phyloP scores from a whole-genome alignment of 1,140 invertebrate genomes.

The Ips nitidus region DNA sequence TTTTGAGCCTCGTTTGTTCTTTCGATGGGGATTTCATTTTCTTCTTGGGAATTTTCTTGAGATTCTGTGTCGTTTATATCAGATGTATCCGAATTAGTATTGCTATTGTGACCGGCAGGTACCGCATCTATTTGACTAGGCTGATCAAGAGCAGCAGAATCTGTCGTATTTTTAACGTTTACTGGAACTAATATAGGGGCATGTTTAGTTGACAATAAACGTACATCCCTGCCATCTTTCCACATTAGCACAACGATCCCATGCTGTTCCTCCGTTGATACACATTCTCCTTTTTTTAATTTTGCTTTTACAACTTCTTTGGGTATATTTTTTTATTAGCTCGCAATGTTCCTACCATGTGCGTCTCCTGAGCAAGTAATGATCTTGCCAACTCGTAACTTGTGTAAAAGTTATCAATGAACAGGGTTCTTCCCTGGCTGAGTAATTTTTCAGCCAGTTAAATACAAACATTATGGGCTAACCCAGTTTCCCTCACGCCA shows the following conservation, averaged over 20 bases:
- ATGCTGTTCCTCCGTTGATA: slow-evolving; percentile 47
- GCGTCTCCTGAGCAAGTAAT: slow-evolving; percentile 39
- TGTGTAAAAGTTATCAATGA: slow-evolving; percentile 44
- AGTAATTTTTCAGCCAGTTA: slow-evolving; percentile 36
- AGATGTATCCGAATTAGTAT: background rate
- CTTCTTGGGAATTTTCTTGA: background rate
- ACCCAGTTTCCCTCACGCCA: slow-evolving; percentile 13
- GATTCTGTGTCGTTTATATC: background rate
- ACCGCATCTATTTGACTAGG: background rate
- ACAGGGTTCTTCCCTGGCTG: slow-evolving; percentile 40
- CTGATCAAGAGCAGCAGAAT: slow-evolving; percentile 17
- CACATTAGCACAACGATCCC: slow-evolving; percentile 52
- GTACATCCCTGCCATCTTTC: slow-evolving; percentile 53
- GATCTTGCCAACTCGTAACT: slow-evolving; percentile 39
- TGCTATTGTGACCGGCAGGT: too few species aligned
- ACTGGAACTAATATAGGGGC: slow-evolving; percentile 6
- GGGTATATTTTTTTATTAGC: slow-evolving; percentile 32
- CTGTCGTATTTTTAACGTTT: background rate
- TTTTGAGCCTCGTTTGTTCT: too few species aligned
- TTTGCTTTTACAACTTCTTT: slow-evolving; percentile 46
- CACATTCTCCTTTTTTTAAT: slow-evolving; percentile 50
- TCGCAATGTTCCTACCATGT: slow-evolving; percentile 42
- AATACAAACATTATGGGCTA: slow-evolving; percentile 36
- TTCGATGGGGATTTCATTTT: background rate
- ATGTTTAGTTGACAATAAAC: slow-evolving; percentile 52